Evolutionary conservation across 2,888 invertebrate species (phyloP).

Genomic region (Dorcus parallelipipedus): DNA sequence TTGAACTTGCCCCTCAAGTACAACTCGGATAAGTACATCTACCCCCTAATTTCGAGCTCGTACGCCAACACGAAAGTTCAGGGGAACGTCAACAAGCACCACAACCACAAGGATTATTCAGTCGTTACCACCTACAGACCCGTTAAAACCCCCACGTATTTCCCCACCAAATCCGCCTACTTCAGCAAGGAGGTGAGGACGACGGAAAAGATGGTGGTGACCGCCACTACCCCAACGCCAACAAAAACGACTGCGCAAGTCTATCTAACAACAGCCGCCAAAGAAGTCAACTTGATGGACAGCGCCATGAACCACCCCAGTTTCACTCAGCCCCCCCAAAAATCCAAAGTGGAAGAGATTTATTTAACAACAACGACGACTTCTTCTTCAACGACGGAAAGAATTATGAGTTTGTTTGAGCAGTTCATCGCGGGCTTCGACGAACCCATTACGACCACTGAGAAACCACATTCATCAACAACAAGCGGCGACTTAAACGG

Average conservation of each 20-base stretch:
- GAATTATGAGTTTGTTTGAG: slow-evolving; percentile 45
- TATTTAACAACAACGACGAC: slow-evolving; percentile 36
- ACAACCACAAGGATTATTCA: slow-evolving; percentile 49
- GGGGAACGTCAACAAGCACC: slow-evolving; percentile 58
- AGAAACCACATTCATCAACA: neutral
- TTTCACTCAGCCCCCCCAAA: slow-evolving; percentile 26
- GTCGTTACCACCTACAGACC: slow-evolving; percentile 43
- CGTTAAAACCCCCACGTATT: slow-evolving; percentile 43
- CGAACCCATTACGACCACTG: slow-evolving; percentile 25
- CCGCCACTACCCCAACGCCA: slow-evolving; percentile 31
- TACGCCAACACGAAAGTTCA: slow-evolving; percentile 72
- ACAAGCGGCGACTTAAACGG: slow-evolving; percentile 18
- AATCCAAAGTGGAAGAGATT: slow-evolving; percentile 28
- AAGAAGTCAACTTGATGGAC: slow-evolving; percentile 39
- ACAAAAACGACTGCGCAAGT: slow-evolving; percentile 30
- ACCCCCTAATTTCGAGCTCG: slow-evolving; percentile 67
- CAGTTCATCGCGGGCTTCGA: slow-evolving; percentile 49
- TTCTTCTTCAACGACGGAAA: slow-evolving; percentile 41
- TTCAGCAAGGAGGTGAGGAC: slow-evolving; percentile 23
- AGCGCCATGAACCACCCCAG: slow-evolving; percentile 42
- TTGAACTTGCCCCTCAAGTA: slow-evolving; percentile 66
- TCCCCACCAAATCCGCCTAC: slow-evolving; percentile 34
- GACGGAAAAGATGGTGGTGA: slow-evolving; percentile 24
- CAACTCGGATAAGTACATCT: slow-evolving; percentile 64
- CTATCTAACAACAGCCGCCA: slow-evolving; percentile 24